Evolutionary conservation across 2,113 vertebrate species (phyloP), one percentile per base, ranked within the genome.

Genomic region (Clupea harengus): DNA sequence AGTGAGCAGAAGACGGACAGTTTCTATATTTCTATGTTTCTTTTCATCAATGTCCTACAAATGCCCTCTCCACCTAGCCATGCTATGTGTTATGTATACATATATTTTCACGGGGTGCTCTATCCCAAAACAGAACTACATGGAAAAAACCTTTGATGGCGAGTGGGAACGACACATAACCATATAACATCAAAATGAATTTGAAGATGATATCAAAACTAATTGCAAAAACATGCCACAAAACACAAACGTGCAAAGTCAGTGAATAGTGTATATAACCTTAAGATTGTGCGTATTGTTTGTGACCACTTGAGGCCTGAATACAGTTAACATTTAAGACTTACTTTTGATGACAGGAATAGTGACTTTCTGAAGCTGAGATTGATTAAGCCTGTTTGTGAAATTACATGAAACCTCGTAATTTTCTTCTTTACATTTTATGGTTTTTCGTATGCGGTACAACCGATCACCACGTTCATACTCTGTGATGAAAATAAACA

Each of bases 271-370:
- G 2, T n/a, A 22, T 22, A 6, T 60, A 22, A 60, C 20, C 22
- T 64, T 72, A 28, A 72, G n/a, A 11, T 11, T 72, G 10, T 72
- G n/a, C 10, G 17, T 54, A 54, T 54, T 54, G 13, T 54, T 54
- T 54, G 10, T 11, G 60, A 67, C 25, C 22, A 67, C 60, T 9
- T n/a, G 3, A 17, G 64, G 7, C 39, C 39, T 39, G 25, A 32
- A 9, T 72, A 39, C 39, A 39, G 39, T 39, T 39, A 39, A 39
- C 39, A 39, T 39, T 39, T 1, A 39, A 39, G 64, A 87, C 88
- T 22, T 92, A 95, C 93, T 0, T 0, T 4, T 0, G 75, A 95
- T 95, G 82, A 92, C 15, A 7, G 81, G 45, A 78, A 94, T 84
- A 0, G 0, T 0, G 45, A 87, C 0, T 0, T 3, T 2, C 2